Conservation (phyloP, 1,140 invertebrate genomes). For the Telenomus remus region DNA sequence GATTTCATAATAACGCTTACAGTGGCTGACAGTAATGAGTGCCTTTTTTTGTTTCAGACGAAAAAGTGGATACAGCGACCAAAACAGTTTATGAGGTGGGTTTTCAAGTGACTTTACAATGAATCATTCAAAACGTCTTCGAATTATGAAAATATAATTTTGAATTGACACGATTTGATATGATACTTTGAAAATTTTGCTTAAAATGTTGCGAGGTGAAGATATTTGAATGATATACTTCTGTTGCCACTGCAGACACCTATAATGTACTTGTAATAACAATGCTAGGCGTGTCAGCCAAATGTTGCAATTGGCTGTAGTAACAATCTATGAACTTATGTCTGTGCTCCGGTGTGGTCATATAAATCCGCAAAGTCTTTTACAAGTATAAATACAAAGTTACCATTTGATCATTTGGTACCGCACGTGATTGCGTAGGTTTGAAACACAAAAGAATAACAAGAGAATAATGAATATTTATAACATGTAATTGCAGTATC, state of each 20-base stretch:
- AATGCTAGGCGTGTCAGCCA: constrained; percentile 71
- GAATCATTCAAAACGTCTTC: constrained; percentile 11
- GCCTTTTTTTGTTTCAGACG: constrained; percentile 41
- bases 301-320: constrained; percentile 67
- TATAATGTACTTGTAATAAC: constrained; percentile 68
- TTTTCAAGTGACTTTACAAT: background rate
- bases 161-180: no score
- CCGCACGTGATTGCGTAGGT: constrained; percentile 45
- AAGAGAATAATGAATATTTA: constrained; percentile 34
- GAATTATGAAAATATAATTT: no score
- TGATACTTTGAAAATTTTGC: constrained; percentile 41
- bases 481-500: constrained; percentile 26
- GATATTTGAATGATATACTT: constrained; percentile 55
- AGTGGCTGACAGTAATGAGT: no score
- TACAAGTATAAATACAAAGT: constrained; percentile 41
- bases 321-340: constrained; percentile 49
- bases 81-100: constrained; percentile 38
- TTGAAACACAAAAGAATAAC: constrained; percentile 36
- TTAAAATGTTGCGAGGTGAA: constrained; percentile 48
- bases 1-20: no score
- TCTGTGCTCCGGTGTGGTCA: constrained; percentile 32
- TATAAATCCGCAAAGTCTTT: constrained; percentile 52
- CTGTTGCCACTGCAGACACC: constrained; percentile 60
- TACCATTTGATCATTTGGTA: constrained; percentile 30
- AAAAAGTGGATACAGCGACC: constrained; percentile 24